Evolutionary conservation across 2,113 vertebrate species (phyloP).

Genomic region (Oreochromis aureus): DNA sequence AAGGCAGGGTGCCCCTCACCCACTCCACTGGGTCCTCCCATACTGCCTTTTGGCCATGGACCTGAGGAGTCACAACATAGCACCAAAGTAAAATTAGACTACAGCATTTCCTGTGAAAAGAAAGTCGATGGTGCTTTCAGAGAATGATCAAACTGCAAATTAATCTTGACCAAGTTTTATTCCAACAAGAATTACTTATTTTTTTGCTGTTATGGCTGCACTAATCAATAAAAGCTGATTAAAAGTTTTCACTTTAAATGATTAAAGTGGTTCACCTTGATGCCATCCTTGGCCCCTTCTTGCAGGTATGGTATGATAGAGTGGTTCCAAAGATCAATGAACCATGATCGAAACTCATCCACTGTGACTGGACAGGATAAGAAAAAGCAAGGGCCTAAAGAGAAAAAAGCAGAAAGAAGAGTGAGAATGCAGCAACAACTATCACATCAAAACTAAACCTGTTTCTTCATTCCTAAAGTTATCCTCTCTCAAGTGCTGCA

Average conservation of each 20-base stretch:
- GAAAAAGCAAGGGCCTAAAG: conserved; percentile 93
- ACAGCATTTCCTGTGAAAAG: background rate
- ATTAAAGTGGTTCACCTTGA: conserved; percentile 75
- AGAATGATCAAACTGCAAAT: background rate
- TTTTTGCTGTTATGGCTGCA: background rate
- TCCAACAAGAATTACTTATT: background rate
- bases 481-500: background rate
- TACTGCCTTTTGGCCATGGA: conserved; percentile 91
- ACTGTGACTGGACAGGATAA: conserved; percentile 93
- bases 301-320: conserved; percentile 98
- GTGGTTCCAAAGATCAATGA: conserved; percentile 98
- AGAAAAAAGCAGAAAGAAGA: background rate
- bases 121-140: background rate
- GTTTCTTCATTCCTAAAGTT: background rate
- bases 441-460: background rate
- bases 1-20: conserved; percentile 94
- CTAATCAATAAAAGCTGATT: background rate
- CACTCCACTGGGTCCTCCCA: conserved; percentile 99
- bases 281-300: conserved; percentile 94
- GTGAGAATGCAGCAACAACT: background rate
- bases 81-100: background rate
- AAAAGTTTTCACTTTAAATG: background rate
- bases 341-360: conserved; percentile 95
- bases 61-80: conserved; percentile 67
- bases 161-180: background rate